These are phyloP conservation scores for Montifringilla adamsi DNA, from an alignment of 2,113 vertebrate species.

Conservation along the genomic window DNA sequence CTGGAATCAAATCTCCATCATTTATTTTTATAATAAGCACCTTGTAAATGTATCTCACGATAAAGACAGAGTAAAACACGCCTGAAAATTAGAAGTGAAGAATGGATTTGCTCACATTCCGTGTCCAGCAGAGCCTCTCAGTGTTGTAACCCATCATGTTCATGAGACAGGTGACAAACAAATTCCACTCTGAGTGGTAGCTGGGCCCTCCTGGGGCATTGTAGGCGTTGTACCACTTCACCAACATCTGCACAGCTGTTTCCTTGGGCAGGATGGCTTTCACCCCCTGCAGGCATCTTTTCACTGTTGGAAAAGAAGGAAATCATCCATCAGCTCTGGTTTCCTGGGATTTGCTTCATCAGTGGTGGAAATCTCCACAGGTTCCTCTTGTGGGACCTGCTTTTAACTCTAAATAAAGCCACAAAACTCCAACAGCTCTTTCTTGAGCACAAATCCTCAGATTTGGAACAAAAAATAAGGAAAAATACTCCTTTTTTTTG, in stretches of 20 bases:
- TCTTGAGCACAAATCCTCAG: not conserved
- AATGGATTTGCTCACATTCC: conserved; percentile 79
- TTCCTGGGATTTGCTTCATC: not conserved
- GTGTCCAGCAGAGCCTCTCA: conserved; percentile 89
- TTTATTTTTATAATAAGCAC: not conserved
- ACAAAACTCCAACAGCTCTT: not conserved
- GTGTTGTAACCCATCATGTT: conserved; percentile 98
- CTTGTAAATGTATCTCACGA: not conserved
- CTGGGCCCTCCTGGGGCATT: conserved; percentile 92
- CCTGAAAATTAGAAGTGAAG: not conserved
- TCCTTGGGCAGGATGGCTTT: conserved; percentile 92
- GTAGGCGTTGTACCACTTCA: conserved; percentile 97
- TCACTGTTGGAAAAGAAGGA: conserved; percentile 75
- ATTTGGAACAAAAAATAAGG: not conserved
- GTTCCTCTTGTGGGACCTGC: not conserved
- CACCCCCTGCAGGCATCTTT: conserved; percentile 89
- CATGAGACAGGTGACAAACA: conserved; percentile 94
- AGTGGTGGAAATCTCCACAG: not conserved
- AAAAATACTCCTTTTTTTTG: not conserved
- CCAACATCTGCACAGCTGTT: conserved; percentile 89
- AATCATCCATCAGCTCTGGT: not conserved
- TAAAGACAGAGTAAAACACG: not conserved
- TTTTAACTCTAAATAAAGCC: not conserved
- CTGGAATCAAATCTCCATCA: not conserved
- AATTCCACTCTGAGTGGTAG: conserved; percentile 91